Base-by-base conservation (phyloP, 2,888 invertebrate species). In the Colostygia pectinataria region DNA sequence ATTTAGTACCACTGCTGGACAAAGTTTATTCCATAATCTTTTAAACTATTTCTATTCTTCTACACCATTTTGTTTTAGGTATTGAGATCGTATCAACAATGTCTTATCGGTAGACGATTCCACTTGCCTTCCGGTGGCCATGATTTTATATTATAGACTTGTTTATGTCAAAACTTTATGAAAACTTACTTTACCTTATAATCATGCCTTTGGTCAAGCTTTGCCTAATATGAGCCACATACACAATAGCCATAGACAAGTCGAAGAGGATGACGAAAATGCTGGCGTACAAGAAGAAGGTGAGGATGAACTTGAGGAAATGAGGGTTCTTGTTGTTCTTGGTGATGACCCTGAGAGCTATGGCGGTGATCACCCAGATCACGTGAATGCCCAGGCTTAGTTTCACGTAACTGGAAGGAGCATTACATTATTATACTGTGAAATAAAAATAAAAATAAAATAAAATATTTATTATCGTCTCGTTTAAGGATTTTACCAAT, bases 191-290 rank as follows among this genome's bases (percentile, higher is more conserved):
- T 13, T 31, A 40, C 40, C 40, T 40, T 24, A 69, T 25, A 0
- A 86, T 68, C 86, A 86, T 87, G 7, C 73, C 77, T 31, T 77
- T 80, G 1, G 81, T 83, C 44, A 88, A 51, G 49, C 84, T 82
- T 32, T 83, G 80, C 38, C 79, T 80, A 5, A 89, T 83, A 39
- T 88, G 80, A 0, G 82, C 69, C 6, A 83, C 63, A 50, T 86
- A 85, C 0, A 86, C 72, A 0, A 83, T 67, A 0, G 73, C 87
- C 84, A 88, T 84, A 0, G 85, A 83, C 0, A 79, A 6, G 33
- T 89, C 88, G 27, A 80, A 86, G 10, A 68, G 32, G 0, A 73
- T 45, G 1, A 84, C 61, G 6, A 63, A 56, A 0, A 77, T 29
- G 10, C 63, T 66, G 0, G 44, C 25, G 43, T 69, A 77, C 38